Percentiles rank a stretch among this genome's conserved stretches.
Conservation (phyloP, 2,113 vertebrate genomes). For the Gallinago jamesoni region DNA sequence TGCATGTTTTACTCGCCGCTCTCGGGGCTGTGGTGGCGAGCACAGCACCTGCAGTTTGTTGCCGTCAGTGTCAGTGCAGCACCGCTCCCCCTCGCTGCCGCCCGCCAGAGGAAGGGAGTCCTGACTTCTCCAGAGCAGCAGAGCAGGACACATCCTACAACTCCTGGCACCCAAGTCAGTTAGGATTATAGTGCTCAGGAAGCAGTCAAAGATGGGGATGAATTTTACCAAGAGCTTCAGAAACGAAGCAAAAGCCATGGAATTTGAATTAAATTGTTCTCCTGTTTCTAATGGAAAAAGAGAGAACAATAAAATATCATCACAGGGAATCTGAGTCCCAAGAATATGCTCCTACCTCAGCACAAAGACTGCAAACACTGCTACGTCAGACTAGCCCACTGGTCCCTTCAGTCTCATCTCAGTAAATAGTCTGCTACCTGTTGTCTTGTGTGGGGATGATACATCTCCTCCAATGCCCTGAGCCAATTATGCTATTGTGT, state of each 20-base stretch:
- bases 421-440: background rate
- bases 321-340: background rate
- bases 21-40: background rate
- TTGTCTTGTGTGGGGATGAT: background rate
- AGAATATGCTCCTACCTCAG: background rate
- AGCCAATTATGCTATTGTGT: background rate
- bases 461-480: background rate
- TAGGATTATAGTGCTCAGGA: background rate
- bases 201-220: background rate
- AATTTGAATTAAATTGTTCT: background rate
- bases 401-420: background rate
- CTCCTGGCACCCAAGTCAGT: background rate
- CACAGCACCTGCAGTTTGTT: background rate
- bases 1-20: background rate
- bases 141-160: background rate
- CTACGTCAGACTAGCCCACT: accelerated
- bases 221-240: background rate
- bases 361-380: background rate
- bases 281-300: background rate
- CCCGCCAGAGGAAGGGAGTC: background rate
- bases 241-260: background rate
- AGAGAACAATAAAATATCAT: background rate
- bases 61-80: background rate
- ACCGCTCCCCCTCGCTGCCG: background rate
- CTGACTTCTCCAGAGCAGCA: background rate